Evolutionary conservation across 2,888 invertebrate genomes (phyloP), one percentile per base, ranked within the genome.

Genomic region (Unio delphinus): DNA sequence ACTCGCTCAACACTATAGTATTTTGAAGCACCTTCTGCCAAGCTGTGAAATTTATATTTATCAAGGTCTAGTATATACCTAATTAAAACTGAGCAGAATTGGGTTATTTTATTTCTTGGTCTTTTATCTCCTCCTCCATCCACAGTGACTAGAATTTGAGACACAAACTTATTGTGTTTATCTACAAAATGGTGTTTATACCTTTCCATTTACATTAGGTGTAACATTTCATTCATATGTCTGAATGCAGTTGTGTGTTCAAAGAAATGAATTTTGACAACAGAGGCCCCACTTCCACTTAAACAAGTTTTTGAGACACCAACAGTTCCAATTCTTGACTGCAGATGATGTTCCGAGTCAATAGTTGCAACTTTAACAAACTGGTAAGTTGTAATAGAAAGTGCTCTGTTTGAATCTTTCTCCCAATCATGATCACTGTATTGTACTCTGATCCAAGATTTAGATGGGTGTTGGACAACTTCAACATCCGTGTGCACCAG

Each of bases 1-100:
- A 60, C 59, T 45, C 70, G 55, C 57, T 70, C 66, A n/a, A 70
- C 70, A n/a, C 56, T 62, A 65, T 70, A 62, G 18, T 61, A 45
- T 70, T 70, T 70, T 4, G 70, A 70, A 55, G 61, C 70, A 26
- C 34, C 26, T 30, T 66, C 67, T 61, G 65, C 65, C 45, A 61
- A 65, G 20, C 65, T 59, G 28, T 60, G 59, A 45, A 34, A 34
- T 57, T 60, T 66, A 17, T 66, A 55, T 56, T 70, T 70, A 23
- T 66, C 66, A 34, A 70, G 28, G 56, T 70, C 66, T 28, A 70
- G 66, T 15, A 70, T 20, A 20, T 63, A 61, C 61, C 57, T 65
- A 11, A 70, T 20, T 6, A 67, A 26, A 62, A 26, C 26, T 28
- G 26, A 56, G 20, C n/a, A 62, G 34, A 67, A 67, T 26, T 67